Percentiles rank a stretch among this genome's conserved stretches.
These are phyloP conservation scores for Archaeoteleia sp. DNA, from an alignment of 2,888 invertebrate genomes.

Conservation along the genomic window DNA sequence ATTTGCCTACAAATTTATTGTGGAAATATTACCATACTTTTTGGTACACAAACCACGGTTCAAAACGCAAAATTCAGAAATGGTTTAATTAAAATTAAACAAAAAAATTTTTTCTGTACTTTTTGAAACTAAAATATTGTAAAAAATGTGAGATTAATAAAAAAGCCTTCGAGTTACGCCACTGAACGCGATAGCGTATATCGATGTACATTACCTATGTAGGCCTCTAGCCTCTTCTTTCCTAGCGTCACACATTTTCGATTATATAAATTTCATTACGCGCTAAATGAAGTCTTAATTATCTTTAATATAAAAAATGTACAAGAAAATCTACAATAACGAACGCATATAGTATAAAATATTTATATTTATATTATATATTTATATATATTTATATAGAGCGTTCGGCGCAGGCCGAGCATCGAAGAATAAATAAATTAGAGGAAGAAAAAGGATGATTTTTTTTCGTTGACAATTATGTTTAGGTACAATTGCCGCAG, in stretches of 20 bases:
- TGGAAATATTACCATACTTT: no score
- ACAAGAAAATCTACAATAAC: conserved; percentile 74
- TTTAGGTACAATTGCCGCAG: conserved; percentile 52
- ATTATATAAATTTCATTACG: conserved; percentile 56
- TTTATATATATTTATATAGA: conserved; percentile 59
- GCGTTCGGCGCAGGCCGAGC: conserved; percentile 59
- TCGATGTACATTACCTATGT: conserved; percentile 43
- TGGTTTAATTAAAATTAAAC: not conserved
- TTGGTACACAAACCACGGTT: no score
- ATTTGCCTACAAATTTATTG: no score
- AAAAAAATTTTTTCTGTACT: not conserved
- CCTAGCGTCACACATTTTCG: conserved; percentile 47
- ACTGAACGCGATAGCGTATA: conserved; percentile 24
- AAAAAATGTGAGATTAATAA: not conserved
- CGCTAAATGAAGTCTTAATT: conserved; percentile 60
- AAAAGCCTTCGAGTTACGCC: conserved; percentile 28
- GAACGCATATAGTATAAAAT: conserved; percentile 64
- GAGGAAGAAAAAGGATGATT: conserved; percentile 48
- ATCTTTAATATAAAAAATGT: conserved; percentile 67
- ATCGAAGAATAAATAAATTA: conserved; percentile 56
- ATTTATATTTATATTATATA: conserved; percentile 61
- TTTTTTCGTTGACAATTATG: conserved; percentile 47
- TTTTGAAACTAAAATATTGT: not conserved
- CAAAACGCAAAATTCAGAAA: no score
- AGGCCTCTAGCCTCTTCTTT: conserved; percentile 39